Conservation (phyloP, 2,113 vertebrate species). For the Archocentrus centrarchus region DNA sequence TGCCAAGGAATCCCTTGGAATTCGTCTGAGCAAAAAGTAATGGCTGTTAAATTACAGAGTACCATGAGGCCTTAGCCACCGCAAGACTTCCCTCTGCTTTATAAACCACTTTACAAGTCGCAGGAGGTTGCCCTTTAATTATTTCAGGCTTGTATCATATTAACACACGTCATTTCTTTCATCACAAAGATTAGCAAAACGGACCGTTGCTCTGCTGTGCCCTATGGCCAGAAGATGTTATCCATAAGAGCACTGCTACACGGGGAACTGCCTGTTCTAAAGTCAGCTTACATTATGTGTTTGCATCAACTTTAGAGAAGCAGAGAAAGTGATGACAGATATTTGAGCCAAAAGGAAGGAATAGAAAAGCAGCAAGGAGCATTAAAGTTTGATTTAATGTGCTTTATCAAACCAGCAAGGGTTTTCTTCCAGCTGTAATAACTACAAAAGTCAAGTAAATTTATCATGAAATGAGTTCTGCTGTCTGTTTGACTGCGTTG, state of each 20-base stretch:
- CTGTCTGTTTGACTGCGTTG: background rate
- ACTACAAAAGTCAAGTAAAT: background rate
- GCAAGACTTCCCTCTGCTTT: slow-evolving; percentile 58
- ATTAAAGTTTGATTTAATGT: slow-evolving; percentile 69
- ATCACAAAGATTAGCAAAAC: slow-evolving; percentile 43
- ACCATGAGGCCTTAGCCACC: slow-evolving; percentile 39
- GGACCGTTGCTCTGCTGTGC: background rate
- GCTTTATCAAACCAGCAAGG: slow-evolving; percentile 48
- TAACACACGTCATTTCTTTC: slow-evolving; percentile 45
- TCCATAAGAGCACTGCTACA: slow-evolving; percentile 13
- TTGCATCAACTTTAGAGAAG: slow-evolving; percentile 6
- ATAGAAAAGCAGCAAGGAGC: slow-evolving; percentile 43
- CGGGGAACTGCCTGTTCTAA: background rate
- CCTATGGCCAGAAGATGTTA: slow-evolving; percentile 20
- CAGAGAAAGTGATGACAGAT: slow-evolving; percentile 29
- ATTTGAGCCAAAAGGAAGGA: slow-evolving; percentile 22
- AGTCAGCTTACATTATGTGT: slow-evolving; percentile 34
- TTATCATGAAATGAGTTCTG: slow-evolving; percentile 6
- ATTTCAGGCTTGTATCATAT: slow-evolving; percentile 56
- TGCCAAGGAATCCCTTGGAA: slow-evolving; percentile 51
- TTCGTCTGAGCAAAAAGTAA: slow-evolving; percentile 41
- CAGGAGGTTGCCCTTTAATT: slow-evolving; percentile 69
- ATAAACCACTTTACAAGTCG: slow-evolving; percentile 71
- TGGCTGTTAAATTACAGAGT: slow-evolving; percentile 63
- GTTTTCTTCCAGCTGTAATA: slow-evolving; percentile 30